Percentiles rank a stretch among this genome's conserved stretches.
Conservation (phyloP, 2,113 vertebrate species). For the Acanthochromis polyacanthus region DNA sequence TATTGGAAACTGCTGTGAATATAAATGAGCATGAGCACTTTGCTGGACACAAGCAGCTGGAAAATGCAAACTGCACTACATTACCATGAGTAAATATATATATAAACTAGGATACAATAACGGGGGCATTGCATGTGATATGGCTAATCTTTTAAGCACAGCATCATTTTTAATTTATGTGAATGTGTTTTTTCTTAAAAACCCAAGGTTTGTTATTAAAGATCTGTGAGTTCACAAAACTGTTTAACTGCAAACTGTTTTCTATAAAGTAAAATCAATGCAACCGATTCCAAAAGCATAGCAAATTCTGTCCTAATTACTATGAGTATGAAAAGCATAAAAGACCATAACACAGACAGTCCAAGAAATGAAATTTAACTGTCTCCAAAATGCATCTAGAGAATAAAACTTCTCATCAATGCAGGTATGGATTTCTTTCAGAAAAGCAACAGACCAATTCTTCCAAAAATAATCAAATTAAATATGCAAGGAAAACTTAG, state of each 20-base stretch:
- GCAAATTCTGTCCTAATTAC: neutral
- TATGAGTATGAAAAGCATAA: neutral
- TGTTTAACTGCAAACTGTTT: neutral
- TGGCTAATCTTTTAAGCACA: neutral
- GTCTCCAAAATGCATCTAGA: neutral
- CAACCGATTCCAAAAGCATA: constrained; percentile 1
- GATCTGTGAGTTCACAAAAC: too few relatives aligned
- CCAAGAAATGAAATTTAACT: neutral
- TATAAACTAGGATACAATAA: constrained; percentile 4
- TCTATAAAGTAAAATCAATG: neutral
- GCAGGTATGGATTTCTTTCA: neutral
- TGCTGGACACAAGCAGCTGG: constrained; percentile 33
- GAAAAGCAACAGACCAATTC: neutral
- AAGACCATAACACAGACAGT: neutral
- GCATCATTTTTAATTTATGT: too few relatives aligned
- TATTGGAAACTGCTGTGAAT: constrained; percentile 58
- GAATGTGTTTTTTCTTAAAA: neutral
- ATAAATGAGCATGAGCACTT: constrained; percentile 61
- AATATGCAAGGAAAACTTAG: neutral
- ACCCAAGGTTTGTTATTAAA: neutral
- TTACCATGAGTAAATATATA: constrained; percentile 5
- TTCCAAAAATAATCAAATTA: constrained; percentile 1
- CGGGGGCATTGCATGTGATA: neutral
- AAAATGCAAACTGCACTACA: constrained; percentile 46
- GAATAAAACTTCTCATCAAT: neutral